Conservation (phyloP, 2,888 invertebrate genomes). For the Machimus atricapillus region DNA sequence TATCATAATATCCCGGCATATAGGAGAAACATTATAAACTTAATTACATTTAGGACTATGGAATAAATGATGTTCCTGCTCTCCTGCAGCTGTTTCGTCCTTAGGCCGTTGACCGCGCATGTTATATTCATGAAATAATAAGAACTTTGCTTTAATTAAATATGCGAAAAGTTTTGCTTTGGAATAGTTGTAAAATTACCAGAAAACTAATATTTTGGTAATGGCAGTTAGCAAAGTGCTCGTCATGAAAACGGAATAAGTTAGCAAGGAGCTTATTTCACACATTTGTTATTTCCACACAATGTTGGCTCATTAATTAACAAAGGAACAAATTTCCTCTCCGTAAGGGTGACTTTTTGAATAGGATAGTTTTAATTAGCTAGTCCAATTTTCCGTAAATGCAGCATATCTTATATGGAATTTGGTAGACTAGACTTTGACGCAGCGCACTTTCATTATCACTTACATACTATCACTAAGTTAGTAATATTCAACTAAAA, state of each 20-base stretch:
- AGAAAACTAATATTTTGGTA: not conserved
- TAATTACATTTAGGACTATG: not conserved
- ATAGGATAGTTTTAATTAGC: not conserved
- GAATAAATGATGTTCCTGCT: not conserved
- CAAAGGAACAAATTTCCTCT: not conserved
- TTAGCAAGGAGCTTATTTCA: not conserved
- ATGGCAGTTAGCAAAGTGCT: not conserved
- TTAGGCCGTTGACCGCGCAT: not conserved
- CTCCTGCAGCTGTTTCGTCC: not conserved
- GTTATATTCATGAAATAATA: not conserved
- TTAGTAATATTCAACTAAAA: no score
- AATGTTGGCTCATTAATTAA: not conserved
- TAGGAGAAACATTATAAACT: not conserved
- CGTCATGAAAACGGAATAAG: not conserved
- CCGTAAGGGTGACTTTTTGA: not conserved
- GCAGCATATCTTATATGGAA: not conserved
- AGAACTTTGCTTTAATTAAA: not conserved
- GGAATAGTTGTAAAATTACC: not conserved
- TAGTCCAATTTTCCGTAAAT: not conserved
- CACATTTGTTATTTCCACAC: not conserved
- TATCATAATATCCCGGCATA: not conserved
- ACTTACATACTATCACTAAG: no score
- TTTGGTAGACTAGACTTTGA: no score
- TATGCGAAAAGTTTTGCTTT: not conserved
- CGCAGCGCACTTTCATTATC: no score